Evolutionary conservation across 2,113 vertebrate species (phyloP).

Genomic region (Xiphophorus couchianus): DNA sequence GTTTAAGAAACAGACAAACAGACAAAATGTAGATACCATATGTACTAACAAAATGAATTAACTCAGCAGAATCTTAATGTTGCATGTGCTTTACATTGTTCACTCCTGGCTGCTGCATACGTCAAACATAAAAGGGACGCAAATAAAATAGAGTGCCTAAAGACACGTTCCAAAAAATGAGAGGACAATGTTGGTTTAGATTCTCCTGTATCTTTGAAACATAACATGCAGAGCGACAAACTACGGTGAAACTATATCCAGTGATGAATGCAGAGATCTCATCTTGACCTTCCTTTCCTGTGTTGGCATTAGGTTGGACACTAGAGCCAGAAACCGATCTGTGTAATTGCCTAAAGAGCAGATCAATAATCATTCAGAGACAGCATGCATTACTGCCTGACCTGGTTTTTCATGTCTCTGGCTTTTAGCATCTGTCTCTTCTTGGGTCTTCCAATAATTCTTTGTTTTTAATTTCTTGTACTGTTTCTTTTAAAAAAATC

Average conservation of each 20-base stretch:
- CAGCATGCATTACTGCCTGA: conserved; percentile 31
- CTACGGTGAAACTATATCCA: conserved; percentile 7
- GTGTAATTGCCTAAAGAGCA: conserved; percentile 57
- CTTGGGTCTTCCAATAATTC: neutral
- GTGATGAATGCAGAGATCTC: conserved; percentile 17
- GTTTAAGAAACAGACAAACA: too few relatives aligned
- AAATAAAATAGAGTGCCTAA: neutral
- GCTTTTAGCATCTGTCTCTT: conserved; percentile 12
- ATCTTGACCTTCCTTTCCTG: conserved; percentile 42
- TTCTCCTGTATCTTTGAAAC: neutral
- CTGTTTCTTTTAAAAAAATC: neutral
- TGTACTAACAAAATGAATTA: too few relatives aligned
- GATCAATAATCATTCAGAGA: conserved; percentile 55
- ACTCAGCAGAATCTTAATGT: too few relatives aligned
- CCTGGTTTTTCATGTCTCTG: conserved; percentile 47
- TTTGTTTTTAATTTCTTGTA: neutral
- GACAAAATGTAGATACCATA: too few relatives aligned
- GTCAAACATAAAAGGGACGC: neutral
- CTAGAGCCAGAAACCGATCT: conserved; percentile 44
- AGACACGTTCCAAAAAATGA: neutral
- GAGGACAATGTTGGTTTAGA: neutral
- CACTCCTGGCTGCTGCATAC: neutral
- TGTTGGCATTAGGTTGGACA: conserved; percentile 19
- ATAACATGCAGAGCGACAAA: neutral
- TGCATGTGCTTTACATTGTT: neutral